Evolutionary conservation across 1,140 invertebrate species (phyloP).

Genomic region (Leptinotarsa texana): DNA sequence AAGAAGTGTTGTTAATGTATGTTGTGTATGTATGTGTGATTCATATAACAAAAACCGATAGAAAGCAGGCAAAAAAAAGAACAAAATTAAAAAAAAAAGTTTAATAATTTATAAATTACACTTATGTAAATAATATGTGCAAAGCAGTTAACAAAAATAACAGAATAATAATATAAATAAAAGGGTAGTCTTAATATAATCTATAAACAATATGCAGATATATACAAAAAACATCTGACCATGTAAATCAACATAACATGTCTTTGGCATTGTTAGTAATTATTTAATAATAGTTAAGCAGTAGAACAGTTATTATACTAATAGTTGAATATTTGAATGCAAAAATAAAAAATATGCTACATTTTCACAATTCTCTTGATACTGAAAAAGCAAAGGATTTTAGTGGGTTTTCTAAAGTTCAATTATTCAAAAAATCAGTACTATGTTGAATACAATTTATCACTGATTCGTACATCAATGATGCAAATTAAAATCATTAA

Average conservation of each 20-base stretch:
- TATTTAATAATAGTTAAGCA: not conserved
- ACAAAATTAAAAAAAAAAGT: slow-evolving; percentile 40
- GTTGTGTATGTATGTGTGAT: slow-evolving; percentile 21
- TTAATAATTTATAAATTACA: slow-evolving; percentile 37
- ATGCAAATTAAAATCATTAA: not conserved
- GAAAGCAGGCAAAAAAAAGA: slow-evolving; percentile 48
- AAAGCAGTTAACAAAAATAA: slow-evolving; percentile 28
- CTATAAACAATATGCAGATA: slow-evolving; percentile 28
- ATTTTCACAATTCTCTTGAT: not conserved
- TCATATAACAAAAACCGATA: slow-evolving; percentile 21
- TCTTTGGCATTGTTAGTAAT: slow-evolving; percentile 32
- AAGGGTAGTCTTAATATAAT: slow-evolving; percentile 6
- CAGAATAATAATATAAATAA: slow-evolving; percentile 26
- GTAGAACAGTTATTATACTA: not conserved
- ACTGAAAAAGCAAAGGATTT: not conserved
- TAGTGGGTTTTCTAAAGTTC: too few species aligned
- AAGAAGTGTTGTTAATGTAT: slow-evolving; percentile 43
- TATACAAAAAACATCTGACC: slow-evolving; percentile 20
- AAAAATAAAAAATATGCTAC: not conserved
- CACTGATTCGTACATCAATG: too few species aligned
- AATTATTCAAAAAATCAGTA: too few species aligned
- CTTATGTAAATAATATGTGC: slow-evolving; percentile 26
- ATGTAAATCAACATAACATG: slow-evolving; percentile 7
- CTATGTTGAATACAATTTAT: too few species aligned
- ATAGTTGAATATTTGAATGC: not conserved